Evolutionary conservation across 1,140 invertebrate species (phyloP), one percentile per base, ranked within the genome.

Genomic region (Cydia strobilella): DNA sequence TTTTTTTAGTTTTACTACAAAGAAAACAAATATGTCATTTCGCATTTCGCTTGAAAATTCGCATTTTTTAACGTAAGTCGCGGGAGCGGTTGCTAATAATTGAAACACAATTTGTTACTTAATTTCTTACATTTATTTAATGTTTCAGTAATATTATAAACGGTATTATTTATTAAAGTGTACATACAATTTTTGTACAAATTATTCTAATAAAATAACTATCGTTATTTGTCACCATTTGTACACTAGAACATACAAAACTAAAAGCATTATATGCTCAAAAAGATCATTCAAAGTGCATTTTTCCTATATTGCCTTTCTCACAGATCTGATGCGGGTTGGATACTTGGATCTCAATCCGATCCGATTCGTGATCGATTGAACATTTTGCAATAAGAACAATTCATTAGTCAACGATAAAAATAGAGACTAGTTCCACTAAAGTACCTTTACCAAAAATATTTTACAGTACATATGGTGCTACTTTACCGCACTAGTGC

Each of bases 101-200:
- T 48, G 10, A 72, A 72, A 72, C 39, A 48, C 71, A 72, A 20
- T 72, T 51, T 51, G 10, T 72, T 48, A 72, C 39, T 72, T 72
- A 51, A 48, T 72, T 48, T 23, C 71, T 69, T 69, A 69, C n/a
- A 42, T 72, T 72, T 72, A 72, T 72, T 72, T 45, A 69, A 69
- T 39, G 15, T 69, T 45, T 48, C 45, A 48, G n/a, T 72, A 72
- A 72, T 72, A 25, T 51, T 69, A 42, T 69, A 69, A 69, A 69
- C 27, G 15, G 31, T 84, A 80, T 81, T 82, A 39, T 39, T 6
- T 82, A 84, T 80, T 83, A 87, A 77, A 76, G 82, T 87, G 87
- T 87, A 89, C 85, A 87, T 88, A 90, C 86, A 89, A 85, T 12
- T 59, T 89, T 89, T 90, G 89, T 90, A 90, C 89, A 90, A 84